phyloP scores from a whole-genome alignment of 2,113 vertebrate species.

The Oncorhynchus masou region DNA sequence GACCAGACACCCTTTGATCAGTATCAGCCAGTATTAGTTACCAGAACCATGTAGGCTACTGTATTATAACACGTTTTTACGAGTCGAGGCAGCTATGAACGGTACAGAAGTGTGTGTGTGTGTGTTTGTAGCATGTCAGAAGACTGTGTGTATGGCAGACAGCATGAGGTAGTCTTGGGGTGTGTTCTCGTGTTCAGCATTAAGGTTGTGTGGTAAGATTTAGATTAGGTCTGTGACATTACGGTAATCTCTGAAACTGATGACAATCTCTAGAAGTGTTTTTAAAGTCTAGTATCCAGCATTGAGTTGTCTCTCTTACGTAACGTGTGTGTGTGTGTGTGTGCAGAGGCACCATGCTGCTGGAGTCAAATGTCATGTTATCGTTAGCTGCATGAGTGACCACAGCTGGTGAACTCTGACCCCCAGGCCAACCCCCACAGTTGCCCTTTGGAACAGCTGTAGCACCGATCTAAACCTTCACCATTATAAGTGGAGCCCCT shows the following conservation, averaged over 20 bases:
- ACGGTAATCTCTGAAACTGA: no score
- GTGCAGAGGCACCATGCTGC: not conserved
- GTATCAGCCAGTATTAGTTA: no score
- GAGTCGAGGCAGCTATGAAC: no score
- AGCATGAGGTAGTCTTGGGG: not conserved
- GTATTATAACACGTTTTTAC: no score
- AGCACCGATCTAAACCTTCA: not conserved
- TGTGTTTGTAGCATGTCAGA: no score
- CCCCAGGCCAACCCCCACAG: not conserved
- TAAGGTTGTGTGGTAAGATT: no score
- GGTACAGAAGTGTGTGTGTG: no score
- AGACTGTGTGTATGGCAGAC: not conserved
- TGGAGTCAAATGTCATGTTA: not conserved
- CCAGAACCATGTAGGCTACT: no score
- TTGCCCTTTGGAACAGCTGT: not conserved
- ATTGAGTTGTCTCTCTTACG: not conserved
- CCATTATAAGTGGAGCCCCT: not conserved
- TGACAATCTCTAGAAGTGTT: no score
- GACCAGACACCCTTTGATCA: no score
- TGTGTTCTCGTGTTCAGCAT: not conserved
- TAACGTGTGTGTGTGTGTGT: not conserved
- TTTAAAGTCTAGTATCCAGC: not conserved
- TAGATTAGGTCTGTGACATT: not conserved
- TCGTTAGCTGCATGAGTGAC: not conserved
- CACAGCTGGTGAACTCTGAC: constrained; percentile 9